Percentiles rank a stretch among this genome's conserved stretches.
phyloP scores from a whole-genome alignment of 2,113 vertebrate species.

The Clarias gariepinus region DNA sequence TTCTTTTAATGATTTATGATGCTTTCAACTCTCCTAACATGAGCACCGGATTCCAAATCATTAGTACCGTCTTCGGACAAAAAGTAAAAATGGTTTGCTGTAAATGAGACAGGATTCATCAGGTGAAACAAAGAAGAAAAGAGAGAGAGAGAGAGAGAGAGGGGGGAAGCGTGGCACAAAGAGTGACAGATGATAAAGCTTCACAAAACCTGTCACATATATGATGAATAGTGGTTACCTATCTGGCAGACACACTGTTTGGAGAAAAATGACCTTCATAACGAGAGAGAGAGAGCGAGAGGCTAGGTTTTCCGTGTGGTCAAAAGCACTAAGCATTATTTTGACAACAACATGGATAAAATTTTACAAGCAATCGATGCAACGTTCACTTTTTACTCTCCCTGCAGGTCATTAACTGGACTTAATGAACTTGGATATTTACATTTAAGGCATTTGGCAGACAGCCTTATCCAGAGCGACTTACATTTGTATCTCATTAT shows the following conservation, averaged over 20 bases:
- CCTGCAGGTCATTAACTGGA: not conserved
- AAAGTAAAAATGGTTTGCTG: constrained; percentile 4
- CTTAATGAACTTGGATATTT: too few relatives aligned
- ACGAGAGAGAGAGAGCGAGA: constrained; percentile 19
- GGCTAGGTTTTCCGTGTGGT: constrained; percentile 42
- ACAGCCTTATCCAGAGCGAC: too few relatives aligned
- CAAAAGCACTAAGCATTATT: constrained; percentile 37
- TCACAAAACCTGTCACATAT: constrained; percentile 58
- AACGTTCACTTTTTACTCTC: not conserved
- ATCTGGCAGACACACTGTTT: constrained; percentile 62
- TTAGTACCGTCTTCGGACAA: not conserved
- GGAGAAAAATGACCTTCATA: constrained; percentile 64
- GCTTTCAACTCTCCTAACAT: constrained; percentile 4
- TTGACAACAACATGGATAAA: not conserved
- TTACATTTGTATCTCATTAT: too few relatives aligned
- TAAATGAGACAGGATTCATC: constrained; percentile 22
- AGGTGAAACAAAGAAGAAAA: too few relatives aligned
- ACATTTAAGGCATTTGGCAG: not conserved
- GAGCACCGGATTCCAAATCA: not conserved
- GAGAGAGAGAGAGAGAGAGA: not conserved
- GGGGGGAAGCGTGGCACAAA: not conserved
- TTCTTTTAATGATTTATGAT: constrained; percentile 26
- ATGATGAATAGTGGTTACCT: constrained; percentile 73
- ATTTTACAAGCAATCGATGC: not conserved
- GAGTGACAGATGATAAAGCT: constrained; percentile 54